These are phyloP conservation scores for Actias luna DNA, from an alignment of 2,888 invertebrate species.

Conservation along the genomic window DNA sequence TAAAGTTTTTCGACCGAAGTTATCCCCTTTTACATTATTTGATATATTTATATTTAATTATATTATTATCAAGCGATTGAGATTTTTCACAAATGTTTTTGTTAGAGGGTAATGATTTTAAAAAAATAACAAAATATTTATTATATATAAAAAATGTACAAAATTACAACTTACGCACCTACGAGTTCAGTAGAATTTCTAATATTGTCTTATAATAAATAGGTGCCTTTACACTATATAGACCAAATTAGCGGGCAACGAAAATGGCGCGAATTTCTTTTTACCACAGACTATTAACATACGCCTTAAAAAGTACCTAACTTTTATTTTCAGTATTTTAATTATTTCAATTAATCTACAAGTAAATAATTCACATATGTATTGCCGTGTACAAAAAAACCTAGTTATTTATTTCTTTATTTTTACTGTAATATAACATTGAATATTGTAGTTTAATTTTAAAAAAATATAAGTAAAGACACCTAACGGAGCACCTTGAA, in stretches of 20 bases:
- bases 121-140: slow-evolving; percentile 15
- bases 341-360: too few species aligned
- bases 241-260: background rate
- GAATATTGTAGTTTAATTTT: background rate
- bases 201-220: background rate
- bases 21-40: background rate
- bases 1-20: slow-evolving; percentile 16
- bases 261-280: background rate
- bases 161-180: slow-evolving; percentile 16
- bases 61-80: background rate
- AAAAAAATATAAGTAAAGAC: background rate
- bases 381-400: slow-evolving; percentile 43
- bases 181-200: slow-evolving; percentile 24
- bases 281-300: background rate
- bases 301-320: too few species aligned
- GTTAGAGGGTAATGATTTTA: slow-evolving; percentile 14
- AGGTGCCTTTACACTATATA: slow-evolving; percentile 1
- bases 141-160: slow-evolving; percentile 18
- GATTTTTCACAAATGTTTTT: slow-evolving; percentile 10
- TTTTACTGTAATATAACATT: background rate
- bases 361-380: too few species aligned
- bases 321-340: too few species aligned
- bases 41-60: background rate
- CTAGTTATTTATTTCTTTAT: background rate
- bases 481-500: background rate